Evolutionary conservation across 2,113 vertebrate genomes (phyloP).

Genomic region (Riparia riparia): DNA sequence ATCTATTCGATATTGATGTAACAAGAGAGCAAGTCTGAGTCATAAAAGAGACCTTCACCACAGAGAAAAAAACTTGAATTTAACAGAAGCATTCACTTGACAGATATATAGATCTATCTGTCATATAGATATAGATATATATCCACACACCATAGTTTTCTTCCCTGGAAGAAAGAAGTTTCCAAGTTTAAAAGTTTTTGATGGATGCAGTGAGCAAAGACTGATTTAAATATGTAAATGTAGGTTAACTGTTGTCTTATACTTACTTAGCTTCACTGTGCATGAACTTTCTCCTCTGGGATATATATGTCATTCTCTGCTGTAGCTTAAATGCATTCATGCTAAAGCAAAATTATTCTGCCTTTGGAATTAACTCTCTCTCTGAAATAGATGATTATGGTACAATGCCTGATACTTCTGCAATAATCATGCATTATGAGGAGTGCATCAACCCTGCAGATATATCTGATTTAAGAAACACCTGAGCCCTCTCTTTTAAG

Average conservation of each 20-base stretch:
- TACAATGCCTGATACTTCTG: neutral
- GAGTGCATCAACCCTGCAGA: neutral
- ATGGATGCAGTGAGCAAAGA: neutral
- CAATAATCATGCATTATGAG: neutral
- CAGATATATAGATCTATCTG: too few species aligned
- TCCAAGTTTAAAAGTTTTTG: neutral
- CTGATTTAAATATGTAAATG: neutral
- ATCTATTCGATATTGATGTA: neutral
- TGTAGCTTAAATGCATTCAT: neutral
- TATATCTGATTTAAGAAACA: neutral
- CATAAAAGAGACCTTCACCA: neutral
- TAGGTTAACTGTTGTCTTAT: neutral
- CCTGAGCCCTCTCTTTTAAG: neutral
- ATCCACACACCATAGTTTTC: neutral
- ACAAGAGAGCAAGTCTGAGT: neutral
- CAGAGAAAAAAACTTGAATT: neutral
- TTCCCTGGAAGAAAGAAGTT: neutral
- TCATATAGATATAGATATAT: too few species aligned
- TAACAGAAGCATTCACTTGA: neutral
- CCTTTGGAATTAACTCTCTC: neutral
- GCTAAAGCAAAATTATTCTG: neutral
- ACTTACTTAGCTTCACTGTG: rapidly evolving
- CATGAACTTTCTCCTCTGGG: neutral
- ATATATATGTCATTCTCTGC: neutral
- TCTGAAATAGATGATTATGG: neutral